A percentile compares a stretch with the other conserved stretches of the same genome.
Evolutionary conservation across 2,888 invertebrate genomes (phyloP).

Genomic region (Tortrix viridana): DNA sequence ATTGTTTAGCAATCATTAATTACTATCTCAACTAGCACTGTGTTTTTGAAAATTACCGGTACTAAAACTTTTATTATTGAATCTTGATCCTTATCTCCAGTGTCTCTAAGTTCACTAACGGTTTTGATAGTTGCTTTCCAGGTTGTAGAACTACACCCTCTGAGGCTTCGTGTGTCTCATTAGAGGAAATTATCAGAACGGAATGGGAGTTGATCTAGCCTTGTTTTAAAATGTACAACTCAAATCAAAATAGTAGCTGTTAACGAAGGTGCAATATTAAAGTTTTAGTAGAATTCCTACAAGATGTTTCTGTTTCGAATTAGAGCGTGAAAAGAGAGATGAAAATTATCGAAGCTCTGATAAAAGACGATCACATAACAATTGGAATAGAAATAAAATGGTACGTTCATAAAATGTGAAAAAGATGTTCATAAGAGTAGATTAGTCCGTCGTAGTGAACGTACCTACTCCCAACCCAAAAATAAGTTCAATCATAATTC

Average conservation of each 20-base stretch:
- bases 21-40: constrained; percentile 15
- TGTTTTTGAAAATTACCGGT: not conserved
- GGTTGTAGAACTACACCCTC: constrained; percentile 3
- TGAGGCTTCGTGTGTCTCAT: constrained; percentile 61
- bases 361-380: too few species aligned
- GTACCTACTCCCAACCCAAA: too few species aligned
- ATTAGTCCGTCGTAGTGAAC: not conserved
- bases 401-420: too few species aligned
- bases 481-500: not conserved
- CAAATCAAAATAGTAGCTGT: constrained; percentile 11
- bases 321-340: too few species aligned
- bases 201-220: constrained; percentile 40
- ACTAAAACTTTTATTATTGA: not conserved
- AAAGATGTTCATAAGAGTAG: too few species aligned
- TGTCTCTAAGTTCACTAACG: not conserved
- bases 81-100: not conserved
- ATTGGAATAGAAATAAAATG: too few species aligned
- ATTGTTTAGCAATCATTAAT: constrained; percentile 23
- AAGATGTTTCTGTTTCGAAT: too few species aligned
- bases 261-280: not conserved
- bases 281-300: too few species aligned
- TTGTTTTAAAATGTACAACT: constrained; percentile 35
- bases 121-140: constrained; percentile 1
- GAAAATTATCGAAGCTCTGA: too few species aligned
- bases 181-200: constrained; percentile 63